These are phyloP conservation scores for Proisotoma minuta DNA, from an alignment of 2,888 invertebrate genomes.

Conservation along the genomic window DNA sequence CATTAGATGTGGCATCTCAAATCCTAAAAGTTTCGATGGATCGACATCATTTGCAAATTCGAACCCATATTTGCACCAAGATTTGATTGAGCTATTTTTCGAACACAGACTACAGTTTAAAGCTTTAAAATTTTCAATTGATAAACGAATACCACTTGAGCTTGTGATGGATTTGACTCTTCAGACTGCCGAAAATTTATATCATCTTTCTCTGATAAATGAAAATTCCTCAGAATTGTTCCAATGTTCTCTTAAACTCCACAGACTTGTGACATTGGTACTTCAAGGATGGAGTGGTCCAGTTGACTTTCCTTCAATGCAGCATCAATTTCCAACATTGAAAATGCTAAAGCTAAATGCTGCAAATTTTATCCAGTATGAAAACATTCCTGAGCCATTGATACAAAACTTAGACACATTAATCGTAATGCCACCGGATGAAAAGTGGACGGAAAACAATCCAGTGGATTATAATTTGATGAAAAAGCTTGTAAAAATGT, in stretches of 20 bases:
- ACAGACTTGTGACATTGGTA: constrained; percentile 7
- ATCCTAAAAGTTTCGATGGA: constrained; percentile 10
- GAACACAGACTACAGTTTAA: constrained; percentile 14
- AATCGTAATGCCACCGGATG: constrained; percentile 25
- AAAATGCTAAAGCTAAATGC: constrained; percentile 21
- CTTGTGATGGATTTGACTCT: constrained; percentile 21
- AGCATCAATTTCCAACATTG: constrained; percentile 20
- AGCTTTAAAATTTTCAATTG: constrained; percentile 4
- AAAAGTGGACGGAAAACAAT: not conserved
- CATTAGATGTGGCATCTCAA: not conserved
- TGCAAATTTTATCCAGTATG: constrained; percentile 18
- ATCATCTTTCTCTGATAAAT: constrained; percentile 17
- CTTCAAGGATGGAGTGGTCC: constrained; percentile 26
- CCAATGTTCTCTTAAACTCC: not conserved
- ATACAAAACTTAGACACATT: constrained; percentile 18
- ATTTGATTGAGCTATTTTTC: constrained; percentile 5
- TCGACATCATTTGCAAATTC: constrained; percentile 20
- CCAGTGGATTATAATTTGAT: constrained; percentile 11
- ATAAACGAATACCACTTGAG: not conserved
- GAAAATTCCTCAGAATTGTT: constrained; percentile 22
- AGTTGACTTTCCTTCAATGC: constrained; percentile 24
- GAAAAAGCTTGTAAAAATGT: constrained; percentile 18
- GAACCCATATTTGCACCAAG: not conserved
- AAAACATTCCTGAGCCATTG: not conserved
- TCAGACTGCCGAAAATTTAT: constrained; percentile 16